Conservation (phyloP, 2,888 invertebrate species). For the Stenodema calcarata region DNA sequence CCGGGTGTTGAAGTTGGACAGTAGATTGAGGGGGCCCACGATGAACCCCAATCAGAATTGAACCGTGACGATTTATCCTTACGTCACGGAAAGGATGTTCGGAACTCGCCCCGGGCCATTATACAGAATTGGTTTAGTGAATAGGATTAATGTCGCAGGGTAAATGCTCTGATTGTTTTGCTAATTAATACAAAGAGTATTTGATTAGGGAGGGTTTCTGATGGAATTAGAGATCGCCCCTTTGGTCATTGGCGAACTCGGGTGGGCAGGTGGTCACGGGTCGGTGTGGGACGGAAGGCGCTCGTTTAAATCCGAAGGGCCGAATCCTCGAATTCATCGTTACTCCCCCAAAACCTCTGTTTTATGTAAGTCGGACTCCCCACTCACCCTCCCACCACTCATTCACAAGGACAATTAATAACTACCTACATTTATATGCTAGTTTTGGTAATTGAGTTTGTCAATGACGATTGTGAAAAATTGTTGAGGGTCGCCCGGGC, state of each 20-base stretch:
- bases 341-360: not conserved
- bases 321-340: conserved; percentile 32
- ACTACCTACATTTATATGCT: conserved; percentile 12
- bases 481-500: too few relatives aligned
- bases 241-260: not conserved
- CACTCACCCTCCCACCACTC: not conserved
- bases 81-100: not conserved
- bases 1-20: not conserved
- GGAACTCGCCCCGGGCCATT: conserved; percentile 1
- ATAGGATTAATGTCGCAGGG: conserved; percentile 40
- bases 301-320: conserved; percentile 25
- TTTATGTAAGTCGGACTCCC: conserved; percentile 2
- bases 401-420: not conserved
- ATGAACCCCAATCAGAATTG: not conserved
- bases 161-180: conserved; percentile 37
- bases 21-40: not conserved
- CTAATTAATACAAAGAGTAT: conserved; percentile 45
- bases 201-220: conserved; percentile 41
- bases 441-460: conserved; percentile 37
- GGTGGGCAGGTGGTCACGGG: conserved; percentile 10
- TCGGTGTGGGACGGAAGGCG: not conserved
- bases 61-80: not conserved
- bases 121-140: conserved; percentile 22
- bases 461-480: conserved; percentile 1
- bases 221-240: conserved; percentile 31